Percentiles rank a stretch among this genome's conserved stretches.
Conservation (phyloP, 2,888 invertebrate genomes). For the Mechanitis mazaeus region DNA sequence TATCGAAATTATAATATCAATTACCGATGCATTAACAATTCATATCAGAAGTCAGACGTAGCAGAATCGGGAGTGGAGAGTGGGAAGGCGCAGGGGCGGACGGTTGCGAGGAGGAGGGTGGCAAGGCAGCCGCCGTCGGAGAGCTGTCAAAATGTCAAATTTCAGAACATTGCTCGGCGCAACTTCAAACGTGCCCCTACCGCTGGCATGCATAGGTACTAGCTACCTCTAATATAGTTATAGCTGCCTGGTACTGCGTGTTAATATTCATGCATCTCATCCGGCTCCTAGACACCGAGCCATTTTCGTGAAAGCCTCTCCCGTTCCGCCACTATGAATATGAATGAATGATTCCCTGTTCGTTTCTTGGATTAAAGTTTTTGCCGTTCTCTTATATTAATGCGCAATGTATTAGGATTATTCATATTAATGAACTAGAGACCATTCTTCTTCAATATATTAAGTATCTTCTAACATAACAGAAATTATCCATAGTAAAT, state of each 20-base stretch:
- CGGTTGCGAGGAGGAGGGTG: slow-evolving; percentile 45
- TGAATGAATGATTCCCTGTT: slow-evolving; percentile 69
- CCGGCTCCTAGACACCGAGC: slow-evolving; percentile 63
- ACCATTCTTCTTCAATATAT: too few species aligned
- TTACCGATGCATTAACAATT: slow-evolving; percentile 76
- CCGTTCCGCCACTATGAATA: slow-evolving; percentile 66
- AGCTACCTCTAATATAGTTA: slow-evolving; percentile 71
- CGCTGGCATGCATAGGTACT: slow-evolving; percentile 57
- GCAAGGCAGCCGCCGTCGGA: slow-evolving; percentile 69
- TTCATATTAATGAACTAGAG: neutral
- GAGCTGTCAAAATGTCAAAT: slow-evolving; percentile 78
- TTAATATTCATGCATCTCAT: slow-evolving; percentile 77
- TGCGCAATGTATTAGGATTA: slow-evolving; percentile 12
- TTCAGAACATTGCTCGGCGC: slow-evolving; percentile 73
- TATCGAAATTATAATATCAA: slow-evolving; percentile 75
- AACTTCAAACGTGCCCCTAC: slow-evolving; percentile 75
- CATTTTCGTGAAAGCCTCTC: slow-evolving; percentile 73
- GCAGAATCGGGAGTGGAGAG: slow-evolving; percentile 66
- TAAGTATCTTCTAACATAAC: neutral
- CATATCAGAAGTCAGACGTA: slow-evolving; percentile 73
- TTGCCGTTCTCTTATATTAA: slow-evolving; percentile 31
- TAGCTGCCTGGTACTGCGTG: slow-evolving; percentile 61
- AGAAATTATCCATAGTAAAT: neutral
- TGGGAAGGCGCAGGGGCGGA: slow-evolving; percentile 53
- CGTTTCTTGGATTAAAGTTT: slow-evolving; percentile 68